Conservation (phyloP, 2,113 vertebrate genomes). For the Catharus fuscescens region DNA sequence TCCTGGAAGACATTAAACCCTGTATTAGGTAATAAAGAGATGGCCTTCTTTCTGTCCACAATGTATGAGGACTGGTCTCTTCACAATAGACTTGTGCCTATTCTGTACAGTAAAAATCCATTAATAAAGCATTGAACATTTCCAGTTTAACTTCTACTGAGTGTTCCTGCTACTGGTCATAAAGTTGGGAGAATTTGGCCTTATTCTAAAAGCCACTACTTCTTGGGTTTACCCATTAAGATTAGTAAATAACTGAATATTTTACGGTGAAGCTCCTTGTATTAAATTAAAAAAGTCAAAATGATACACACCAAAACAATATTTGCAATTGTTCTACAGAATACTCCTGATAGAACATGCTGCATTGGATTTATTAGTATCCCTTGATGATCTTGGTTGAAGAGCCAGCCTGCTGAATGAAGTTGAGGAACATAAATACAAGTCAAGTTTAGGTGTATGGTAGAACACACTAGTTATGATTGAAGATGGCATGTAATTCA, state of each 20-base stretch:
- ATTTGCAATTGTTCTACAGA: background rate
- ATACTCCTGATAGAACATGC: background rate
- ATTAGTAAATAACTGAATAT: background rate
- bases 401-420: background rate
- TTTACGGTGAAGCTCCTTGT: background rate
- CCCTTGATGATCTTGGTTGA: background rate
- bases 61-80: background rate
- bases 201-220: background rate
- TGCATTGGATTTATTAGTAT: background rate
- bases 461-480: background rate
- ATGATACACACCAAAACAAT: background rate
- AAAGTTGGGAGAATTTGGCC: background rate
- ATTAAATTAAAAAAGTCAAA: background rate
- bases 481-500: background rate
- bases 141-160: background rate
- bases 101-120: background rate
- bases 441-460: background rate
- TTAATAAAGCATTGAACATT: background rate
- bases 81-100: background rate
- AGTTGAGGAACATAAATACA: background rate
- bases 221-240: background rate
- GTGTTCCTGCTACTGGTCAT: background rate
- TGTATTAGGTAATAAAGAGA: background rate
- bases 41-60: background rate
- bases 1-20: background rate